Base-by-base conservation (phyloP, 2,797 vertebrate genomes). In the Champsocephalus gunnari region DNA sequence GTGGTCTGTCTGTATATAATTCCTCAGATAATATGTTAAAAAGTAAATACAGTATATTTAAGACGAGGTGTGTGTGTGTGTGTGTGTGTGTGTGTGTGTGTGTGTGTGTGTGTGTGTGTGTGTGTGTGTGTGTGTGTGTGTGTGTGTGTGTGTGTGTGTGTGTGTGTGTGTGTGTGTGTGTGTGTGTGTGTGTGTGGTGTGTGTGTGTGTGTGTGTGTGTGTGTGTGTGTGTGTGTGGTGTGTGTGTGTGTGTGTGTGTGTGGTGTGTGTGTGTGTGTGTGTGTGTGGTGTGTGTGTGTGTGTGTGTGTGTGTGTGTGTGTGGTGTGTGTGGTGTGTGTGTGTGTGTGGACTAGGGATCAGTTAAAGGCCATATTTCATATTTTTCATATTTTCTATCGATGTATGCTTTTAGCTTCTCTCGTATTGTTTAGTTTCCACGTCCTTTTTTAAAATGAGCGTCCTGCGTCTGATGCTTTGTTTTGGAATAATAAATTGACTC, bases 361-460 rank as follows among this genome's bases (percentile, higher is more conserved):
- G 81, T 91, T 85, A 83, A 92, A 89, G 92, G 91, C 89, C 92
- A 92, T 93, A 89, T 88, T 90, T 90, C 74, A 67, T 87, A 73
- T 87, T 87, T 93, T 85, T 82, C 65, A 86, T 64, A 24, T 91
- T 88, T 91, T 90, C 34, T 89, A 82, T 91, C 80, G 76, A 67
- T 89, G 80, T 92, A 82, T 86, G 73, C 82, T 87, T 79, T 85
- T 77, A 79, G 85, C 87, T 88, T 75, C 80, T 83, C 47, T 87
- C 64, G 77, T 80, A 28, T 32, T 66, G 12, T 49, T 79, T 67
- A 71, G 67, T 77, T 67, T 19, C 71, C 67, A 49, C 76, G 45
- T 86, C 90, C 82, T 85, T 74, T 55, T 80, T 67, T 78, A 79
- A 88, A 73, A 28, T 9, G 51, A 73, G 75, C 24, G 51, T 58